Percentiles rank a stretch among this genome's conserved stretches.
Evolutionary conservation across 2,797 vertebrate species (phyloP).

Genomic region (Moxostoma hubbsi): DNA sequence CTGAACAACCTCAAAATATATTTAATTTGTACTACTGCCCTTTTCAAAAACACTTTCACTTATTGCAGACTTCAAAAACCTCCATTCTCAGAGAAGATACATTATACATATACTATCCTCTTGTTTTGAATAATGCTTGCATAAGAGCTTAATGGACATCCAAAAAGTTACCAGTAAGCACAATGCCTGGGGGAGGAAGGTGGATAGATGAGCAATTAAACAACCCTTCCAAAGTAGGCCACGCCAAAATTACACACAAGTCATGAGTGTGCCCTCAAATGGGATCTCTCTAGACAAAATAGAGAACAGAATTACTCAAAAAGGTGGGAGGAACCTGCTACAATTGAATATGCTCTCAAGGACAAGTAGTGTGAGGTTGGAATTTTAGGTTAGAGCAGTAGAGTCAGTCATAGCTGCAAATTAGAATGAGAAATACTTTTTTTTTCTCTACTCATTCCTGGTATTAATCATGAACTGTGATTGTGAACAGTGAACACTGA

Average conservation of each 20-base stretch:
- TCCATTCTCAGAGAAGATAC: background rate
- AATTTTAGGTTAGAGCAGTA: background rate
- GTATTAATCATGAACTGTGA: no score
- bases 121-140: slow-evolving; percentile 35
- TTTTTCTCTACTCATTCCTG: no score
- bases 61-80: background rate
- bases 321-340: slow-evolving; percentile 7
- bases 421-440: background rate
- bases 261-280: slow-evolving; percentile 20
- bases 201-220: slow-evolving; percentile 41
- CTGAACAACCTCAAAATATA: background rate
- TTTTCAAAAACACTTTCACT: background rate
- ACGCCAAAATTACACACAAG: slow-evolving; percentile 34
- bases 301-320: slow-evolving; percentile 38
- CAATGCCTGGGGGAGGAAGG: slow-evolving; percentile 23
- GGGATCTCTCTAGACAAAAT: slow-evolving; percentile 29
- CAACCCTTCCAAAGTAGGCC: slow-evolving; percentile 42
- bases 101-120: slow-evolving; percentile 8
- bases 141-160: slow-evolving; percentile 22
- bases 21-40: background rate
- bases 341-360: slow-evolving; percentile 21
- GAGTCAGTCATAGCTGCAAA: background rate
- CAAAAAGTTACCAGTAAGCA: slow-evolving; percentile 26
- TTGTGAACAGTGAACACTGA: no score
- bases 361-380: background rate